Percentiles rank a stretch among this genome's conserved stretches.
Evolutionary conservation across 2,888 invertebrate genomes (phyloP).

Genomic region (Apeira syringaria): DNA sequence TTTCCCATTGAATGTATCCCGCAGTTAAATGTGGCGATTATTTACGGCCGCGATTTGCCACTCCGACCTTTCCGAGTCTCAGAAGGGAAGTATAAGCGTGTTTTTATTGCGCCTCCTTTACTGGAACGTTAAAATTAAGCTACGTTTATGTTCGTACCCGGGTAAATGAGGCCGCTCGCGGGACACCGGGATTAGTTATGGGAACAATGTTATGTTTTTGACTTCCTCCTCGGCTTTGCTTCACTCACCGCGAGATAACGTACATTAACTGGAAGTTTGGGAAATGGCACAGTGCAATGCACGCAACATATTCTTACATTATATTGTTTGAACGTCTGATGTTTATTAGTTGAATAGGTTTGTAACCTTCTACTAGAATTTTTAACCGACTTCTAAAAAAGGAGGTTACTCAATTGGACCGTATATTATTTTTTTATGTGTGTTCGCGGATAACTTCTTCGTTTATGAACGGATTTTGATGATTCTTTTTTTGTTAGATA

Average conservation of each 20-base stretch:
- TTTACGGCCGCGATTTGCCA: constrained; percentile 54
- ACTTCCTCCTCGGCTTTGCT: constrained; percentile 28
- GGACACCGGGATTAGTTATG: constrained; percentile 31
- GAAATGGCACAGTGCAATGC: constrained; percentile 25
- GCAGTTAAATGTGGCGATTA: constrained; percentile 60
- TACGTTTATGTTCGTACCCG: constrained; percentile 39
- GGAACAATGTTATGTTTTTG: constrained; percentile 30
- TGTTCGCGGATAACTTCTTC: too few relatives aligned
- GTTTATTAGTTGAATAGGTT: too few relatives aligned
- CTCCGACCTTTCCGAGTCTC: constrained; percentile 44
- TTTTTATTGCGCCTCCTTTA: constrained; percentile 53
- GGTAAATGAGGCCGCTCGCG: constrained; percentile 36
- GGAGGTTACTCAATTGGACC: too few relatives aligned
- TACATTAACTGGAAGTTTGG: constrained; percentile 25
- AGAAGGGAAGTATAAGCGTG: constrained; percentile 47
- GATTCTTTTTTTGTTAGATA: too few relatives aligned
- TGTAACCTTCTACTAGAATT: too few relatives aligned
- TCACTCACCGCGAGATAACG: constrained; percentile 25
- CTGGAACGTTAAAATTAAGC: constrained; percentile 55
- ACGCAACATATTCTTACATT: too few relatives aligned
- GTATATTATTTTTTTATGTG: too few relatives aligned
- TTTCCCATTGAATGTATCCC: constrained; percentile 52
- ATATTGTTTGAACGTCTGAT: too few relatives aligned
- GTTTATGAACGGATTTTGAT: too few relatives aligned
- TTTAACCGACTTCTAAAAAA: too few relatives aligned